Evolutionary conservation across 1,140 invertebrate species (phyloP).

Genomic region (Drosophila bocqueti): DNA sequence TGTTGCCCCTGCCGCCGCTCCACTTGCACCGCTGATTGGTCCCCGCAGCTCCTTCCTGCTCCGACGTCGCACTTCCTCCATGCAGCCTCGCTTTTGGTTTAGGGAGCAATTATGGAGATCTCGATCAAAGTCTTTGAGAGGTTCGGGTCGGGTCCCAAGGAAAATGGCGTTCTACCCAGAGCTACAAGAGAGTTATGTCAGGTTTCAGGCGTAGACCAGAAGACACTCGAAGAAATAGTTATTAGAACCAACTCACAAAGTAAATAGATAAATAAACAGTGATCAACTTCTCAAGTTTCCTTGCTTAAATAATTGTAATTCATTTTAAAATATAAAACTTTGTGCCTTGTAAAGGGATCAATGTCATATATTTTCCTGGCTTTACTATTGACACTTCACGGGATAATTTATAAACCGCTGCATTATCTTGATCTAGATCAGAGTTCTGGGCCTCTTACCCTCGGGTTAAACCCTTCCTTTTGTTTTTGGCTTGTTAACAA

Average conservation of each 20-base stretch:
- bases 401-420: slow-evolving; percentile 27
- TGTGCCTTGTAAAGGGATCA: not conserved
- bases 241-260: not conserved
- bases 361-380: not conserved
- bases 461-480: slow-evolving; percentile 12
- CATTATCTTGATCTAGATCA: slow-evolving; percentile 38
- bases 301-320: not conserved
- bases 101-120: slow-evolving; percentile 48
- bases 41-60: slow-evolving; percentile 23
- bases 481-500: slow-evolving; percentile 67
- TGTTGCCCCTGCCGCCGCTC: slow-evolving; percentile 25
- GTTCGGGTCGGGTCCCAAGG: not conserved
- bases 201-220: not conserved
- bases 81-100: slow-evolving; percentile 26
- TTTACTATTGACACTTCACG: slow-evolving; percentile 2
- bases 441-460: not conserved
- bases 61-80: slow-evolving; percentile 1
- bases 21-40: slow-evolving; percentile 65
- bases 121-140: slow-evolving; percentile 26
- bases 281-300: not conserved
- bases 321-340: not conserved
- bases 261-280: not conserved
- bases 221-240: not conserved
- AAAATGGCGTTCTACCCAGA: slow-evolving; percentile 39
- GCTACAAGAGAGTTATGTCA: not conserved